A percentile compares a stretch with the other conserved stretches of the same genome.
phyloP scores from a whole-genome alignment of 1,140 invertebrate species.

The Diorhabda elongata region DNA sequence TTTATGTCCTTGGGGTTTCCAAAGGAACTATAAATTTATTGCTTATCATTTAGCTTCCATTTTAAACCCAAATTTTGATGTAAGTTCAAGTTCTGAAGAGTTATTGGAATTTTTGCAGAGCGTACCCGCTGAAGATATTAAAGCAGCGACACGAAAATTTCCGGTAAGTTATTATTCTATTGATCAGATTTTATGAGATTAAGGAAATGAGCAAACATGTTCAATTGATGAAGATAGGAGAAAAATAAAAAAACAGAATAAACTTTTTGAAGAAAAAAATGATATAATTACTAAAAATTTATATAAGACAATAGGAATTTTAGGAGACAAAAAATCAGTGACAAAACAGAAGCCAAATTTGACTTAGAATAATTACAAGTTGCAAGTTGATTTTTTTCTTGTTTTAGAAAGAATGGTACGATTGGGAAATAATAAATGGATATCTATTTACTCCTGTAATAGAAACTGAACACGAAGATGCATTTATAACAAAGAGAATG shows the following conservation, averaged over 20 bases:
- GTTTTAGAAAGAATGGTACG: conserved; percentile 7
- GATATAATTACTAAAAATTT: no score
- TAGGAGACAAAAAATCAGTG: no score
- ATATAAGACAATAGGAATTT: no score
- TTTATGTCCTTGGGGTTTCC: conserved; percentile 26
- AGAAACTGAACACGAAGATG: conserved; percentile 13
- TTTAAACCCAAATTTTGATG: conserved; percentile 21
- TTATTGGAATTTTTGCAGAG: conserved; percentile 17
- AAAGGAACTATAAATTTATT: conserved; percentile 23
- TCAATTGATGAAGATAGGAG: no score
- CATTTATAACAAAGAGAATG: conserved; percentile 19
- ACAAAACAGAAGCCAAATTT: no score
- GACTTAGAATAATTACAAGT: no score
- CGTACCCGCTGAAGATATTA: conserved; percentile 17
- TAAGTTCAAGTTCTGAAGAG: conserved; percentile 12
- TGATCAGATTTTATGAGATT: no score
- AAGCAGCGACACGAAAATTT: neutral
- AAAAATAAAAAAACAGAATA: no score
- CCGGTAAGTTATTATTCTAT: neutral
- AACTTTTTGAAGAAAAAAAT: no score
- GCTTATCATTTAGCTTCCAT: conserved; percentile 17
- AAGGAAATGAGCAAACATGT: no score
- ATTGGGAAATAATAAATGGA: conserved; percentile 24
- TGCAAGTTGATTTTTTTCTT: neutral
- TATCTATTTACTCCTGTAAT: conserved; percentile 22